These are phyloP conservation scores for Scortum barcoo DNA, from an alignment of 2,113 vertebrate species.

Conservation along the genomic window DNA sequence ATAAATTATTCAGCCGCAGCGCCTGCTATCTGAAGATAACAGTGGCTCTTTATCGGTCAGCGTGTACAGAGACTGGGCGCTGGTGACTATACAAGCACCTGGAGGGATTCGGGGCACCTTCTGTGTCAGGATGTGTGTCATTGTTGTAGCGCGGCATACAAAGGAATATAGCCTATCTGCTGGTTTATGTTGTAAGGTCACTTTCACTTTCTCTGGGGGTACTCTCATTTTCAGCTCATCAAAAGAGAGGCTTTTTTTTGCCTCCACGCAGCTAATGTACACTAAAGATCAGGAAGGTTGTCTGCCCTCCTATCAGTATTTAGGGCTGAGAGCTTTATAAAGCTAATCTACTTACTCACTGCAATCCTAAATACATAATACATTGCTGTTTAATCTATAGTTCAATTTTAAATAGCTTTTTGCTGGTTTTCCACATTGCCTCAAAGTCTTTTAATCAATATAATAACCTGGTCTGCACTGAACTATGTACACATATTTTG, in stretches of 20 bases:
- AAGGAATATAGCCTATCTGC: conserved; percentile 43
- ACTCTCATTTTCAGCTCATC: conserved; percentile 59
- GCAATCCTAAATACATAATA: background rate
- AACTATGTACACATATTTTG: background rate
- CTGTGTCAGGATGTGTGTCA: conserved; percentile 67
- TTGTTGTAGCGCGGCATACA: conserved; percentile 53
- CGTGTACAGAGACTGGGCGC: conserved; percentile 59
- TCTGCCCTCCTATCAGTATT: background rate
- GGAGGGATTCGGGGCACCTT: conserved; percentile 61
- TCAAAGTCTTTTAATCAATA: background rate
- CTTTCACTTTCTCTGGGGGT: conserved; percentile 51
- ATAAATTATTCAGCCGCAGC: conserved; percentile 78
- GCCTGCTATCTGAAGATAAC: conserved; percentile 77
- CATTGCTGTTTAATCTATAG: background rate
- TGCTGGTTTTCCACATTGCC: background rate
- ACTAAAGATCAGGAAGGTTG: conserved; percentile 9
- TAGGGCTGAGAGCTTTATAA: background rate
- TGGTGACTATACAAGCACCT: conserved; percentile 62
- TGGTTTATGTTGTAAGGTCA: conserved; percentile 68
- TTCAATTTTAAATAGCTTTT: background rate
- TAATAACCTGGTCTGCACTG: background rate
- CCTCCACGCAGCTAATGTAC: background rate
- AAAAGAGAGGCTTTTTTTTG: conserved; percentile 17
- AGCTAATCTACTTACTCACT: background rate
- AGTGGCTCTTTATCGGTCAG: conserved; percentile 68